A percentile compares a stretch with the other conserved stretches of the same genome.
Conservation (phyloP, 2,888 invertebrate species). For the Ophion obscuratus region DNA sequence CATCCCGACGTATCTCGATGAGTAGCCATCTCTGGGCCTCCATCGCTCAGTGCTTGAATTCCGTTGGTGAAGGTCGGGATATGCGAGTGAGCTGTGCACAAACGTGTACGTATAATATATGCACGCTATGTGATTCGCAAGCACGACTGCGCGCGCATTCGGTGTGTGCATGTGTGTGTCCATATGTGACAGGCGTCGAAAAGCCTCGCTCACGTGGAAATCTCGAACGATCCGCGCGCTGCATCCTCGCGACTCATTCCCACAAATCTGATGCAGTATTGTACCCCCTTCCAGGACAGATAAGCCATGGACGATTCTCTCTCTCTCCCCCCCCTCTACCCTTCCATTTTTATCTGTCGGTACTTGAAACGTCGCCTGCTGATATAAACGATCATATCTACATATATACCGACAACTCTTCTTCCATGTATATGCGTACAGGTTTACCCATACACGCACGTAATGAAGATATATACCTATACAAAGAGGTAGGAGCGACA, state of each 20-base stretch:
- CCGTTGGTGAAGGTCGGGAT: constrained; percentile 70
- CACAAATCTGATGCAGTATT: constrained; percentile 35
- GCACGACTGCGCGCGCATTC: background rate
- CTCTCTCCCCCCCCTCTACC: background rate
- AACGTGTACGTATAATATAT: background rate
- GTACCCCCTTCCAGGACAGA: constrained; percentile 1
- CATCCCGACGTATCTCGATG: constrained; percentile 46
- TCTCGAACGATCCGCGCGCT: constrained; percentile 28
- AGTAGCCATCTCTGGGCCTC: constrained; percentile 28
- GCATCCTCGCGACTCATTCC: constrained; percentile 33
- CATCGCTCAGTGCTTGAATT: constrained; percentile 72
- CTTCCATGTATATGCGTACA: constrained; percentile 8
- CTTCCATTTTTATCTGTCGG: constrained; percentile 12
- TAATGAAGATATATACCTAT: too few species aligned
- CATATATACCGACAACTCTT: constrained; percentile 6
- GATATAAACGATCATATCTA: constrained; percentile 12
- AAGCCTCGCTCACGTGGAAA: constrained; percentile 58
- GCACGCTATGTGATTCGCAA: background rate
- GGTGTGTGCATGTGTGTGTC: background rate
- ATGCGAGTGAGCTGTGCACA: constrained; percentile 41
- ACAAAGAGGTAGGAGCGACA: too few species aligned
- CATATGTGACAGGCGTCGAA: constrained; percentile 42
- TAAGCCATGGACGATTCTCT: constrained; percentile 46
- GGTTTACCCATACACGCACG: background rate
- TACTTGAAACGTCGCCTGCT: constrained; percentile 20